These are phyloP conservation scores for Nymphalis polychloros DNA, from an alignment of 2,888 invertebrate genomes.

Conservation along the genomic window DNA sequence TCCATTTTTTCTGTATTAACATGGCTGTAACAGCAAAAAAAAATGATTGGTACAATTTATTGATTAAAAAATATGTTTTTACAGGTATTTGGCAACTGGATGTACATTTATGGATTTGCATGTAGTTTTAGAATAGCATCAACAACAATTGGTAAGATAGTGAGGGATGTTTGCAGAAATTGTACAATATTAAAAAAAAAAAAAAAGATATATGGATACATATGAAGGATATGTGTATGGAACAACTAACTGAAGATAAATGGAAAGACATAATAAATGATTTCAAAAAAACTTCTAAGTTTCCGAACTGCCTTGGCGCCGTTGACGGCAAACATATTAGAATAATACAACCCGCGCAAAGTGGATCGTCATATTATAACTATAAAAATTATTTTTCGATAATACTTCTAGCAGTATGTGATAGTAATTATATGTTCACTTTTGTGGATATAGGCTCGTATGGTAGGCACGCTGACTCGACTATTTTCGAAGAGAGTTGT, in stretches of 20 bases:
- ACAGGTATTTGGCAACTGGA: conserved; percentile 26
- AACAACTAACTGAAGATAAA: conserved; percentile 29
- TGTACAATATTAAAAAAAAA: too few relatives aligned
- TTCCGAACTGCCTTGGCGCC: conserved; percentile 40
- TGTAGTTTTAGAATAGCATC: conserved; percentile 36
- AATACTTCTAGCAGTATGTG: conserved; percentile 1
- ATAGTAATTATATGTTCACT: conserved; percentile 30
- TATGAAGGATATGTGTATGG: conserved; percentile 36
- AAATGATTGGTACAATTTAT: conserved; percentile 26
- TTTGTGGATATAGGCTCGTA: conserved; percentile 39
- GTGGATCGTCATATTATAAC: conserved; percentile 36
- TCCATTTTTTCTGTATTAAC: conserved; percentile 38
- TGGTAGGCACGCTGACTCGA: conserved; percentile 35
- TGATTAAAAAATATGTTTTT: conserved; percentile 31
- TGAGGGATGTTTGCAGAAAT: conserved; percentile 34
- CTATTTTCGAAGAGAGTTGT: conserved; percentile 38
- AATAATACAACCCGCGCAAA: conserved; percentile 35
- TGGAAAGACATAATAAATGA: conserved; percentile 1
- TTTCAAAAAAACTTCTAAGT: conserved; percentile 24
- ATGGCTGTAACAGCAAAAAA: conserved; percentile 38
- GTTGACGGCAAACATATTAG: conserved; percentile 44
- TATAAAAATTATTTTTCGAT: conserved; percentile 5
- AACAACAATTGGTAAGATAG: conserved; percentile 20
- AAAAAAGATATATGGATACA: conserved; percentile 37
- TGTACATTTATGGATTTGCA: conserved; percentile 37